Conservation (phyloP, 2,113 vertebrate genomes). For the Panthera tigris region DNA sequence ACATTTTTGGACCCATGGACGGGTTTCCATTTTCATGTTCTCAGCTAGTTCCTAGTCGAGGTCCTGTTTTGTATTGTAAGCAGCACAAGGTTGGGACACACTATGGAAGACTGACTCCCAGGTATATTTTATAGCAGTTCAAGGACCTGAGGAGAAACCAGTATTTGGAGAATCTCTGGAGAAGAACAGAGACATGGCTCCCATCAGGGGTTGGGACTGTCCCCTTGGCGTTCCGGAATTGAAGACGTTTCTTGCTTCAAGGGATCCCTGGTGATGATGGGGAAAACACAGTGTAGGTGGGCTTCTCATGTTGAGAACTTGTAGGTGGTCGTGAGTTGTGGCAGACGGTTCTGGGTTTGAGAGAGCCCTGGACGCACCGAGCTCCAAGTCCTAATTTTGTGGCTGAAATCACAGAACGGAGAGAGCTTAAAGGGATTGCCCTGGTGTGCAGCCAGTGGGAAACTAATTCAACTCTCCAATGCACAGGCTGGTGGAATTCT, state of each 20-base stretch:
- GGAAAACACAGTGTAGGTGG: no score
- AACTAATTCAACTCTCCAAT: neutral
- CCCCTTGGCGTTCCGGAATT: neutral
- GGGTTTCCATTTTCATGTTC: neutral
- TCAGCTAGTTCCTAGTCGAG: neutral
- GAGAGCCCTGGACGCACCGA: no score
- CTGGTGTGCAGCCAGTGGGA: neutral
- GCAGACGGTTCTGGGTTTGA: neutral
- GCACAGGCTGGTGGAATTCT: neutral
- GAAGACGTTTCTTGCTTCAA: neutral
- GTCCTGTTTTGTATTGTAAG: neutral
- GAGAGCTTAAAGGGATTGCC: neutral
- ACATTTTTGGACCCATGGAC: neutral
- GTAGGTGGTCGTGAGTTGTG: accelerated
- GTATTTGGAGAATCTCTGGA: accelerated
- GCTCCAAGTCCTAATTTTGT: neutral
- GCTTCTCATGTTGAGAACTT: neutral
- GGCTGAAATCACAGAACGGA: neutral
- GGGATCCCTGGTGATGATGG: accelerated
- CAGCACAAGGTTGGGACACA: neutral
- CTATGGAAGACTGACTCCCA: neutral
- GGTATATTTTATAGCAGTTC: neutral
- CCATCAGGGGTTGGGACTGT: accelerated
- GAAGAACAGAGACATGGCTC: neutral
- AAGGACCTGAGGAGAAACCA: neutral